These are phyloP conservation scores for Eretmochelys imbricata DNA, from an alignment of 2,113 vertebrate genomes.

Conservation along the genomic window DNA sequence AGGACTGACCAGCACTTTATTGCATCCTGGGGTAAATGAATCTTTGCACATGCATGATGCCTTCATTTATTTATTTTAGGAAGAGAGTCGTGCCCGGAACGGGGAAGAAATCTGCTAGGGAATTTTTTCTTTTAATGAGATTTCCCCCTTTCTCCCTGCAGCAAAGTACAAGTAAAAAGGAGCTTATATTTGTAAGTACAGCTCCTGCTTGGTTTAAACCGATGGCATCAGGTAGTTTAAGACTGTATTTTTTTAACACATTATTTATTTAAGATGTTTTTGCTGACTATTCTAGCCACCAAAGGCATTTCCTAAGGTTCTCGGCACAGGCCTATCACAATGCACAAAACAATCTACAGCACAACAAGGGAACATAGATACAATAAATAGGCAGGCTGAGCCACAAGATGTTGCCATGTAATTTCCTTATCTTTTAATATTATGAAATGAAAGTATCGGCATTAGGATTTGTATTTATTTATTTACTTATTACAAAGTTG, in stretches of 20 bases:
- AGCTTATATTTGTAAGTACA: background rate
- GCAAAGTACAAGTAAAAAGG: background rate
- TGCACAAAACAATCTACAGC: background rate
- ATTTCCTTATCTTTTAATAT: constrained; percentile 37
- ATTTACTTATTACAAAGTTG: background rate
- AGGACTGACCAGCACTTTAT: background rate
- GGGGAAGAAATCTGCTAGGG: background rate
- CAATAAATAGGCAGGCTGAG: background rate
- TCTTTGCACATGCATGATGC: background rate
- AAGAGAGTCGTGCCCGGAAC: background rate
- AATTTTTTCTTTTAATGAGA: background rate
- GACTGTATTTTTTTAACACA: background rate
- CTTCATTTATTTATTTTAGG: background rate
- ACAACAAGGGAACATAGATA: background rate
- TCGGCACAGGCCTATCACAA: background rate
- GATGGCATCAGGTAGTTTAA: background rate
- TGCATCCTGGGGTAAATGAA: background rate
- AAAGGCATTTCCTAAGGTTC: constrained; percentile 7
- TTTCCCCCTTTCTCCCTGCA: background rate
- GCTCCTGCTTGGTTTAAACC: background rate
- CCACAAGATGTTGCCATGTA: constrained; percentile 6
- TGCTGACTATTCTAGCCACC: background rate
- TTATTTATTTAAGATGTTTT: constrained; percentile 37
- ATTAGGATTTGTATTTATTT: background rate
- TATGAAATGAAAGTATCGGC: background rate